Evolutionary conservation across 2,113 vertebrate genomes (phyloP), one percentile per base, ranked within the genome.

Genomic region (Notarius lentiginosus): DNA sequence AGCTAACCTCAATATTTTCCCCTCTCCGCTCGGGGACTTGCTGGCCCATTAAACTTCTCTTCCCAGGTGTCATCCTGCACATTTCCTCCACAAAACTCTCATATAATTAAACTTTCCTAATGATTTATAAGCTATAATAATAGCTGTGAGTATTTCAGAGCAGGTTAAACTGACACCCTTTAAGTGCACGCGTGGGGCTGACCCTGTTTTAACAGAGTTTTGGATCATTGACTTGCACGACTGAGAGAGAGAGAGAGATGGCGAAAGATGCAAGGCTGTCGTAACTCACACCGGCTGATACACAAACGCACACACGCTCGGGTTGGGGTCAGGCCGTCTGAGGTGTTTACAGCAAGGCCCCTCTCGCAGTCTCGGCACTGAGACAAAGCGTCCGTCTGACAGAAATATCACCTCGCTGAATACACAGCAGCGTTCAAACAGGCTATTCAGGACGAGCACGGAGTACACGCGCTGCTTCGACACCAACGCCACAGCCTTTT

Each of bases 101-200:
- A 90, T 94, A 95, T 95, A 96, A 96, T 96, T 95, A 95, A 95
- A 95, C 93, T 94, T 95, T 96, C 95, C 95, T 96, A 95, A 96
- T 96, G 95, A 95, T 96, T 95, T 95, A 96, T 96, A 95, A 94
- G 95, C 94, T 95, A 95, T 93, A 95, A 95, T 95, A 96, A 95
- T 95, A 95, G 94, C 94, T 92, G 88, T 92, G 92, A 95, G 95
- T 95, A 94, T 95, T 95, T 94, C 91, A 89, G 94, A 94, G 93
- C 94, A 94, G 95, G 95, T 95, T 95, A 95, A 95, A 95, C 91
- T 94, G 94, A 95, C 94, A 92, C 91, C 91, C 92, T 95, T 92
- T 93, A 94, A 95, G 94, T 94, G 94, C 92, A 94, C 92, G 87
- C 92, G 66, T 84, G 94, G 94, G 93, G 95, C 92, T 92, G 94